Base-by-base conservation (phyloP, 2,888 invertebrate species). In the Papilio protenor region DNA sequence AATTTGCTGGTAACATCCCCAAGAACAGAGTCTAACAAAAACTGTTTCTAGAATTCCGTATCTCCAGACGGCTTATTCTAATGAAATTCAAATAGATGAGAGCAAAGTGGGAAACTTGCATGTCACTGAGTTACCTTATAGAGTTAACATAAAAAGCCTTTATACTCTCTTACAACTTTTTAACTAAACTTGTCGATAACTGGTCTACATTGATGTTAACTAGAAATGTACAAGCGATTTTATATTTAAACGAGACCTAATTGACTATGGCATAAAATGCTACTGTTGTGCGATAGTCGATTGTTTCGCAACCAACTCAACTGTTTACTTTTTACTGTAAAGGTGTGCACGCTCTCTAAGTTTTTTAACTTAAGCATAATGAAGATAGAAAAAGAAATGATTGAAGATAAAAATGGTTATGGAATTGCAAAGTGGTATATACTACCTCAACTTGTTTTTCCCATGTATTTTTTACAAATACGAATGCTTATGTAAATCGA, bases 11-110 rank as follows among this genome's bases (percentile, higher is more conserved):
- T 61, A n/a, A 61, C 61, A 59, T 59, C 12, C 90, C 87, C 86
- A 83, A 86, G 85, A 82, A 88, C 88, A 80, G 86, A 85, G 84
- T 81, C 84, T 87, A 89, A 86, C 91, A 91, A 93, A 93, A 93
- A 92, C 86, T 86, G 85, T 87, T 86, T 84, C 86, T 88, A 88
- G 88, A 89, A 87, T 87, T 86, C 86, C 88, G 88, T 90, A 88
- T 89, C 87, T 87, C 89, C 88, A 90, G 91, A 91, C 89, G 84
- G 88, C 90, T 89, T 90, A 90, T 78, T 77, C 69, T 79, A 80
- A 81, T 78, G 77, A 80, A 79, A 80, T 83, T 83, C 81, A 83
- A 86, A 85, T 86, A 81, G 83, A 81, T 81, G 83, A 81, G 84
- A 83, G 82, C 83, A 82, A 81, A 81, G 79, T 80, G 82, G 79